phyloP scores from a whole-genome alignment of 2,888 invertebrate genomes.

The Corbicula japonica region DNA sequence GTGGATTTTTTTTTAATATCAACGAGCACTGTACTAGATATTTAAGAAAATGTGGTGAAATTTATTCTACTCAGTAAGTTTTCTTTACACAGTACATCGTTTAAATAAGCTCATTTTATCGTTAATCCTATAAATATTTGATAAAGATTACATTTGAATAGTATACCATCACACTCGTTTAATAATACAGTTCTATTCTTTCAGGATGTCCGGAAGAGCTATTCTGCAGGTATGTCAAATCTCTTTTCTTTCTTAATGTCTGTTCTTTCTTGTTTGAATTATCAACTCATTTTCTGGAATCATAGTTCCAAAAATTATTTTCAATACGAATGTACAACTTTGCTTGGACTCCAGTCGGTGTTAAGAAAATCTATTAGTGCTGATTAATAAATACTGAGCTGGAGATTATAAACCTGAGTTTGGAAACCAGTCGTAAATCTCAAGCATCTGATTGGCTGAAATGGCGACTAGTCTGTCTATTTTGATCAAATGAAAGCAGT shows the following conservation, averaged over 20 bases:
- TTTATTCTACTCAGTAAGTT: too few species aligned
- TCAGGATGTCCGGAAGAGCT: constrained; percentile 12
- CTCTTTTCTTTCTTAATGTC: too few species aligned
- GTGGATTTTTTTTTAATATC: too few species aligned
- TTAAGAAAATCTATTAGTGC: background rate
- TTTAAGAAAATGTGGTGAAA: too few species aligned
- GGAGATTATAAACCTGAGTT: background rate
- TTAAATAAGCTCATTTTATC: background rate
- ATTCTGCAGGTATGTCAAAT: constrained; percentile 31
- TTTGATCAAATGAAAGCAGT: background rate
- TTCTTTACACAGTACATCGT: background rate
- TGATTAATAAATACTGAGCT: background rate
- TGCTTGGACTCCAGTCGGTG: background rate
- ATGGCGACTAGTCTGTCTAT: background rate
- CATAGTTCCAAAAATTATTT: background rate
- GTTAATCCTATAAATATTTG: background rate
- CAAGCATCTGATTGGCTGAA: background rate
- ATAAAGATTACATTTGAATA: too few species aligned
- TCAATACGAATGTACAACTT: background rate
- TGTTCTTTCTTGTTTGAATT: too few species aligned
- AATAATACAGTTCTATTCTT: background rate
- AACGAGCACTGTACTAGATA: too few species aligned
- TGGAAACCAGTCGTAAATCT: background rate
- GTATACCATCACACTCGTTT: too few species aligned
- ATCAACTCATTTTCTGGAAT: background rate